Evolutionary conservation across 2,797 vertebrate species (phyloP), one percentile per base, ranked within the genome.

Genomic region (Cynopterus sphinx): DNA sequence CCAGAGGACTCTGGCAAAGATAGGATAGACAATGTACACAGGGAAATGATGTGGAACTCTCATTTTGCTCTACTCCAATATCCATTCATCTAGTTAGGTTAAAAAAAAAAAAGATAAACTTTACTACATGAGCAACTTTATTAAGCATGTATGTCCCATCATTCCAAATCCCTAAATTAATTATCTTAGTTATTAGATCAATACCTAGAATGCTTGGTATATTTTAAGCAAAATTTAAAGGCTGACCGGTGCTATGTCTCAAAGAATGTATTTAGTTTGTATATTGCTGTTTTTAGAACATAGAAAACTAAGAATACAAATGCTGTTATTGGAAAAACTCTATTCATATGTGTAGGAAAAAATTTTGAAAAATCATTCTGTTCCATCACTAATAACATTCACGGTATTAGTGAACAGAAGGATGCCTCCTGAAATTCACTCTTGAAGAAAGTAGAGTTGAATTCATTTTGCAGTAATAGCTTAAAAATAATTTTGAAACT

Each of bases 401-500:
- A 49, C 19, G 5, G 33, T 2, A 57, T 39, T 41, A 87, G 17
- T 22, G 5, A 87, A 41, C 13, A 87, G 39, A 95, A 93, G 15
- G 6, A 26, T 70, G 46, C 1, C 12, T 51, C 11, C 15, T 59
- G 57, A 53, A 91, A 61, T 51, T 73, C 59, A n/a, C 24, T 19
- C 39, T 65, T 85, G 31, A 85, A 90, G 22, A 85, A 9, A 49
- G 11, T 8, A 81, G 13, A 84, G 3, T 36, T 46, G 26, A 91
- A 87, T 79, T 26, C 70, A 49, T 79, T 96, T 77, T 92, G n/a
- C 41, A 9, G 13, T 8, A 51, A 84, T 63, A 67, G 24, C 2
- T 81, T 84, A 51, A 57, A 92, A 94, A 87, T 82, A 51, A 49
- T 55, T 73, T 95, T 78, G 24, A 85, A 82, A 81, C 19, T 74